Evolutionary conservation across 1,140 invertebrate species (phyloP).

Genomic region (Caligus rogercresseyi): DNA sequence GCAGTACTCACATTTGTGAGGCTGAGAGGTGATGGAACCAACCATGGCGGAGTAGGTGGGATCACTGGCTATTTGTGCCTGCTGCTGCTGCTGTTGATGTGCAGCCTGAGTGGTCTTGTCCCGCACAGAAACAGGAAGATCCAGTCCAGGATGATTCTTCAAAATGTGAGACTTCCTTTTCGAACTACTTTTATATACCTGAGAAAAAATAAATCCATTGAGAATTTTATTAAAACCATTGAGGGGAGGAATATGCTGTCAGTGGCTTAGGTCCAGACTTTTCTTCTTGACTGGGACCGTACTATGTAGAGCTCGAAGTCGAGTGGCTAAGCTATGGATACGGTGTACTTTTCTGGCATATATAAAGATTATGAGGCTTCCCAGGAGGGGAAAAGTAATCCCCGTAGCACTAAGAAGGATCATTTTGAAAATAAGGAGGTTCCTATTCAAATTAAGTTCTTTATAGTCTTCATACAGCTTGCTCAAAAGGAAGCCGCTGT

Average conservation of each 20-base stretch:
- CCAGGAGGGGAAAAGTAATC: not conserved
- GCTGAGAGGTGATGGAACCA: conserved; percentile 49
- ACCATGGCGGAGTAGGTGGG: conserved; percentile 48
- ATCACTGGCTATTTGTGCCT: conserved; percentile 27
- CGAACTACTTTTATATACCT: conserved; percentile 64
- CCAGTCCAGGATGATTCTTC: conserved; percentile 61
- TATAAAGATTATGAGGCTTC: not conserved
- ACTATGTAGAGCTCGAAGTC: not conserved
- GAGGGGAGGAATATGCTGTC: not conserved
- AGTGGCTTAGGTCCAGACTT: not conserved
- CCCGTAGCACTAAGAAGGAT: not conserved
- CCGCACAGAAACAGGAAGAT: conserved; percentile 34
- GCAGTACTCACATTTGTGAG: conserved; percentile 58
- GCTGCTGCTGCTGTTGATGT: not conserved
- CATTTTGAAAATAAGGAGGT: not conserved
- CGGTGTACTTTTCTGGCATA: not conserved
- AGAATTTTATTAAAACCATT: not conserved
- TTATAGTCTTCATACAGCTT: not conserved
- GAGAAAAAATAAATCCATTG: conserved; percentile 18
- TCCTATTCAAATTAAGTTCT: not conserved
- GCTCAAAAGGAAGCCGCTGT: not conserved
- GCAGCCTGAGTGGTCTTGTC: conserved; percentile 8
- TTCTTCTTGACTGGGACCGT: not conserved
- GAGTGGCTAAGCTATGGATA: not conserved
- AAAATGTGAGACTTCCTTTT: conserved; percentile 66